Evolutionary conservation across 2,113 vertebrate genomes (phyloP).

Genomic region (Scophthalmus maximus): DNA sequence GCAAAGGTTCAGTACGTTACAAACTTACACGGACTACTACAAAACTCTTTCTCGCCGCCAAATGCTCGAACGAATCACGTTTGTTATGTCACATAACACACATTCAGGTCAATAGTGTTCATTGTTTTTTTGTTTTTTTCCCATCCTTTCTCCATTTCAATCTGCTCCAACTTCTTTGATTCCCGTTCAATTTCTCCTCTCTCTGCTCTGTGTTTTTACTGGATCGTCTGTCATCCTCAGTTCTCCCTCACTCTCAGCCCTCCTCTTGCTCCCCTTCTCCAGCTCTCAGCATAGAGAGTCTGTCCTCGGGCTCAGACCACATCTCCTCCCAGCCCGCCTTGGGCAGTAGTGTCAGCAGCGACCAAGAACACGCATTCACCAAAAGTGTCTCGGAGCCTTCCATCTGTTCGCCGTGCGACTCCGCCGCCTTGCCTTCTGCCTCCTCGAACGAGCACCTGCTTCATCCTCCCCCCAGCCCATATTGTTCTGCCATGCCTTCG

Average conservation of each 20-base stretch:
- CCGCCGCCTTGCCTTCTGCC: conserved; percentile 44
- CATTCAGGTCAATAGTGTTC: too few species aligned
- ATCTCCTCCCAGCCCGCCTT: conserved; percentile 77
- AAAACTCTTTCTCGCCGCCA: too few species aligned
- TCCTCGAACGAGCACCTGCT: conserved; percentile 61
- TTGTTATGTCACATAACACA: too few species aligned
- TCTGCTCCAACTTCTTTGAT: conserved; percentile 25
- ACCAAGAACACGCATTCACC: conserved; percentile 77
- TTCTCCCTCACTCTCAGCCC: conserved; percentile 85
- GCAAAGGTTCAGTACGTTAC: too few species aligned
- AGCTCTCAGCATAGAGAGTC: conserved; percentile 93
- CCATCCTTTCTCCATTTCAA: conserved; percentile 23
- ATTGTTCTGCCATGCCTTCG: conserved; percentile 44
- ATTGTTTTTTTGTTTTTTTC: conserved; percentile 1
- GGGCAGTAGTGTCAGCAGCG: conserved; percentile 45
- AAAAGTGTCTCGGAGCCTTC: conserved; percentile 90
- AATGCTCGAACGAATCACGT: too few species aligned
- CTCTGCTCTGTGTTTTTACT: conserved; percentile 3
- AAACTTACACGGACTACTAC: too few species aligned
- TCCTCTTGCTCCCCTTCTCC: conserved; percentile 92
- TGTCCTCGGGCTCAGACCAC: conserved; percentile 86
- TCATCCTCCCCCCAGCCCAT: conserved; percentile 43
- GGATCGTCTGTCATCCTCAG: conserved; percentile 56
- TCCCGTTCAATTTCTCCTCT: conserved; percentile 18
- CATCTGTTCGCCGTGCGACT: conserved; percentile 80